Evolutionary conservation across 1,140 invertebrate species (phyloP).

Genomic region (Antheraea pernyi): DNA sequence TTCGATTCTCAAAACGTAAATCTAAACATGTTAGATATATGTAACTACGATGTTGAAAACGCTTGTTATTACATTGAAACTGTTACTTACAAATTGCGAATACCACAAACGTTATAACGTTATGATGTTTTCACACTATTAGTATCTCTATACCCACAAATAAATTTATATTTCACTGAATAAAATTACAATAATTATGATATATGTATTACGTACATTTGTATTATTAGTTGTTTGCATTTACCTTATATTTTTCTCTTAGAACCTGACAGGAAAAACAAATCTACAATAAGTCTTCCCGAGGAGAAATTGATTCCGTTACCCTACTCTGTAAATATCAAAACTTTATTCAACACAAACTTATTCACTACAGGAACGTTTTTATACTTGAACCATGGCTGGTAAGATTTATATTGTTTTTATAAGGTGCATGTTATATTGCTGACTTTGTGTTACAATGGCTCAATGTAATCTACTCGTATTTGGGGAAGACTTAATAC

Average conservation of each 20-base stretch:
- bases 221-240: slow-evolving; percentile 3
- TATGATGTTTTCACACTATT: background rate
- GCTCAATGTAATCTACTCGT: slow-evolving; percentile 18
- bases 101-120: too few species aligned
- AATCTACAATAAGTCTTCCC: slow-evolving; percentile 30
- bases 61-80: too few species aligned
- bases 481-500: slow-evolving; percentile 9
- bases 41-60: too few species aligned
- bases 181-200: background rate
- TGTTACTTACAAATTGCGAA: too few species aligned
- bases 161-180: background rate
- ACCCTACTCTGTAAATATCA: slow-evolving; percentile 21
- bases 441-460: slow-evolving; percentile 19
- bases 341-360: slow-evolving; percentile 31
- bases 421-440: slow-evolving; percentile 38
- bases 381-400: slow-evolving; percentile 22
- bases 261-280: slow-evolving; percentile 14
- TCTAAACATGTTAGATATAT: too few species aligned
- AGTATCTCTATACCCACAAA: background rate
- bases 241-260: slow-evolving; percentile 23
- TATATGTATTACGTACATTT: background rate
- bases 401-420: slow-evolving; percentile 49
- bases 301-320: slow-evolving; percentile 34
- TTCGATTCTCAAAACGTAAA: too few species aligned
- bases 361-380: slow-evolving; percentile 22